Evolutionary conservation across 2,113 vertebrate genomes (phyloP).

Genomic region (Girardinichthys multiradiatus): DNA sequence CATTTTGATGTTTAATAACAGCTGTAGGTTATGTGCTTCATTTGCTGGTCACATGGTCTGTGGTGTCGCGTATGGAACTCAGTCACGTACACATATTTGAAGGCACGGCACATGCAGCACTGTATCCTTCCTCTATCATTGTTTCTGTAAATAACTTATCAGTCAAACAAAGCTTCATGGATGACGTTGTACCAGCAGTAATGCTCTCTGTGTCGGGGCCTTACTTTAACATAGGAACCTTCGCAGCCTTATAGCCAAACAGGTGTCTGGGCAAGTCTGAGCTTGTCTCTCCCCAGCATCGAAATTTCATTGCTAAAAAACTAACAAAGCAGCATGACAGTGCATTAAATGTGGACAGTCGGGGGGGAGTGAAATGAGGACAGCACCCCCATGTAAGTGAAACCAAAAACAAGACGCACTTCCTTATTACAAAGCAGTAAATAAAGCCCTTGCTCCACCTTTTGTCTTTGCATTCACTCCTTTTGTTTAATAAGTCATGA

Average conservation of each 20-base stretch:
- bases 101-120: neutral
- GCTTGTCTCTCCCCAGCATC: neutral
- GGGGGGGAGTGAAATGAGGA: neutral
- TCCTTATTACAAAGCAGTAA: slow-evolving; percentile 11
- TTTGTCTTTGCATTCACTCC: neutral
- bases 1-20: neutral
- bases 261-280: neutral
- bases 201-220: neutral
- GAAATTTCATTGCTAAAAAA: neutral
- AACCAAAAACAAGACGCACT: neutral
- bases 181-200: neutral
- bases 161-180: neutral
- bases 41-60: slow-evolving; percentile 43
- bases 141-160: slow-evolving; percentile 35
- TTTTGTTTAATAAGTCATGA: slow-evolving; percentile 36
- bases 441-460: neutral
- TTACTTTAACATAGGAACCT: neutral
- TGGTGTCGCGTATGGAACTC: slow-evolving; percentile 17
- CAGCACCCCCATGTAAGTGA: neutral
- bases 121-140: slow-evolving; percentile 47
- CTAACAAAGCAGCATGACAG: neutral
- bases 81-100: slow-evolving; percentile 63
- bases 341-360: neutral
- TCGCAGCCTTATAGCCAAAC: too few species aligned
- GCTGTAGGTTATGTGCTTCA: neutral